Evolutionary conservation across 2,888 invertebrate species (phyloP).

Genomic region (Dascillus cervinus): DNA sequence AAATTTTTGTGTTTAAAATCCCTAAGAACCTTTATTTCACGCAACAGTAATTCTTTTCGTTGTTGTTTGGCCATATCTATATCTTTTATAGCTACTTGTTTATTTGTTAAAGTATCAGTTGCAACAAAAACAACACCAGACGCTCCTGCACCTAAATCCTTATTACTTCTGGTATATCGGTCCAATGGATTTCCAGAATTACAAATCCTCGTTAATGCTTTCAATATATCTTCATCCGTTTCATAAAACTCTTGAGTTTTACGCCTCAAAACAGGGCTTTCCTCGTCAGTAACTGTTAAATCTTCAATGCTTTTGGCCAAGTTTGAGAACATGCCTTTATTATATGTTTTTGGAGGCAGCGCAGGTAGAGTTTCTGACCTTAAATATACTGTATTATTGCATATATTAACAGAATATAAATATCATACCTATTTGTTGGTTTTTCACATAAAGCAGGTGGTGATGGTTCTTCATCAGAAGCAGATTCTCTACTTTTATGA

Average conservation of each 20-base stretch:
- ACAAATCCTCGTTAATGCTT: conserved; percentile 69
- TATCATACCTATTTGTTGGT: too few species aligned
- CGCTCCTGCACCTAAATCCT: conserved; percentile 86
- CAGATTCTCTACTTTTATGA: conserved; percentile 58
- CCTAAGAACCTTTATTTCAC: conserved; percentile 87
- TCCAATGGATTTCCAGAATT: conserved; percentile 73
- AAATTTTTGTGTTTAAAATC: conserved; percentile 90
- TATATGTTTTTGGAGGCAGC: conserved; percentile 41
- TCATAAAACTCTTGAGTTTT: conserved; percentile 43
- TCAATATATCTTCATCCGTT: conserved; percentile 63
- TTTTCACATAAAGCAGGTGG: too few species aligned
- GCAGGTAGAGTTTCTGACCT: conserved; percentile 52
- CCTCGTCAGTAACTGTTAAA: conserved; percentile 39
- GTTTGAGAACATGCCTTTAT: conserved; percentile 29
- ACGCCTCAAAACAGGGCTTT: conserved; percentile 48
- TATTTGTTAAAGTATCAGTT: conserved; percentile 61
- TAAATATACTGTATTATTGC: too few species aligned
- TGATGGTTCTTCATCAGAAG: too few species aligned
- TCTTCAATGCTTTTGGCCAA: conserved; percentile 41
- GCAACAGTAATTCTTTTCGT: conserved; percentile 91
- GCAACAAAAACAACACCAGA: conserved; percentile 91
- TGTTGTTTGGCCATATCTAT: conserved; percentile 93
- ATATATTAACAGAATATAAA: too few species aligned
- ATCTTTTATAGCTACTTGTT: conserved; percentile 90
- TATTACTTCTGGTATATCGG: conserved; percentile 67